Evolutionary conservation across 1,140 invertebrate genomes (phyloP).

Genomic region (Atta colombica): DNA sequence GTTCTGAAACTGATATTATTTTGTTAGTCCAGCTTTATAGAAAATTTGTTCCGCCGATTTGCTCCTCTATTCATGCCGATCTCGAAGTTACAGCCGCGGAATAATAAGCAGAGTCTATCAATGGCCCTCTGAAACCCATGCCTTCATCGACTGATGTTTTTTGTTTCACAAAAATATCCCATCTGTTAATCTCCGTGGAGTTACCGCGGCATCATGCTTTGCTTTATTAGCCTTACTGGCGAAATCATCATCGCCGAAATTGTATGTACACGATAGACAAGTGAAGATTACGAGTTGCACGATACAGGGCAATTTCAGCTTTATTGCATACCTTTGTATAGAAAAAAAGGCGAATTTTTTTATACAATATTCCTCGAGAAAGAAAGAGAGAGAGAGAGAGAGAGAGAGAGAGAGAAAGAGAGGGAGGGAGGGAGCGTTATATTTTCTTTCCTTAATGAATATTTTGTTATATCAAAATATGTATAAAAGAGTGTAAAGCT

Average conservation of each 20-base stretch:
- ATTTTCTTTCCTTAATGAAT: constrained; percentile 11
- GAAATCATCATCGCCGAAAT: constrained; percentile 2
- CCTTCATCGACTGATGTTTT: not conserved
- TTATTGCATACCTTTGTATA: constrained; percentile 7
- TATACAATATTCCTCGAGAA: not conserved
- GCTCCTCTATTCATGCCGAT: constrained; percentile 22
- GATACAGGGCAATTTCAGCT: not conserved
- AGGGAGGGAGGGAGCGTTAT: not conserved
- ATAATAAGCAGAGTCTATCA: constrained; percentile 12
- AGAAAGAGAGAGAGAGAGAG: no score
- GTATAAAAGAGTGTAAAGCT: not conserved
- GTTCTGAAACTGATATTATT: not conserved
- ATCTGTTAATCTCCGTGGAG: not conserved
- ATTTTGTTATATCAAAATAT: not conserved
- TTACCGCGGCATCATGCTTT: not conserved
- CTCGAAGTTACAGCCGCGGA: not conserved
- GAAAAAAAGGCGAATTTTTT: constrained; percentile 17
- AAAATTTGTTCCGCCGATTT: constrained; percentile 10
- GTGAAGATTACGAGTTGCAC: constrained; percentile 26
- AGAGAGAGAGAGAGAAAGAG: no score
- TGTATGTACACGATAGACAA: constrained; percentile 3
- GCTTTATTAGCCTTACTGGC: constrained; percentile 1
- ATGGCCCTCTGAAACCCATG: not conserved
- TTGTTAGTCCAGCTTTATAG: not conserved
- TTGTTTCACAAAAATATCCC: constrained; percentile 17